A percentile compares a stretch with the other conserved stretches of the same genome.
phyloP scores from a whole-genome alignment of 2,888 invertebrate species.

The Mactromeris polynyma region DNA sequence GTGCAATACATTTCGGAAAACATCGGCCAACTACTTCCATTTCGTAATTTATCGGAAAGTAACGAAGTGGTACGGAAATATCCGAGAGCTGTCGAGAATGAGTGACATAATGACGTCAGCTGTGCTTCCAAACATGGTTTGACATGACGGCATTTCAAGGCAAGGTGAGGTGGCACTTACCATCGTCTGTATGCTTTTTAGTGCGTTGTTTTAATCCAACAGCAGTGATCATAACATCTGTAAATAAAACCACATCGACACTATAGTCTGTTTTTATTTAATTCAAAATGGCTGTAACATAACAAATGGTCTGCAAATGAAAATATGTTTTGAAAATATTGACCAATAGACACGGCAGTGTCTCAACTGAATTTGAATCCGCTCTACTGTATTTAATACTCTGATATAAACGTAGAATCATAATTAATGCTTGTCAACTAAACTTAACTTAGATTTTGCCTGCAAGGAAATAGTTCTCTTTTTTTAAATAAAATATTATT shows the following conservation, averaged over 20 bases:
- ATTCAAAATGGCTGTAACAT: neutral
- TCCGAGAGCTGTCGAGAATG: no score
- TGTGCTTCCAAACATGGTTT: neutral
- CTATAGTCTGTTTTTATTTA: neutral
- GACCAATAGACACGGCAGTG: no score
- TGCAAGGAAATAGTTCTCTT: no score
- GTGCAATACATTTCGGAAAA: neutral
- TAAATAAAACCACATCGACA: neutral
- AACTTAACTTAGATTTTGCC: neutral
- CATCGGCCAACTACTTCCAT: no score
- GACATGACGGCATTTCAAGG: neutral
- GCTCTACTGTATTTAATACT: no score
- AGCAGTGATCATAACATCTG: neutral
- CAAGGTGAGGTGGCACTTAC: neutral
- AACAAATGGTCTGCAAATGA: neutral
- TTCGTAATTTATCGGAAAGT: no score
- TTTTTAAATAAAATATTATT: neutral
- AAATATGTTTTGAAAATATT: neutral
- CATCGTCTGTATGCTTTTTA: neutral
- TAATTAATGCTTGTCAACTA: neutral
- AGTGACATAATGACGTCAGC: neutral
- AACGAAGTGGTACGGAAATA: no score
- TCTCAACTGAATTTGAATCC: no score
- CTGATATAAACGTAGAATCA: no score
- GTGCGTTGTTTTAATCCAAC: neutral